Conservation (phyloP, 2,888 invertebrate species). For the Drosophila putrida region DNA sequence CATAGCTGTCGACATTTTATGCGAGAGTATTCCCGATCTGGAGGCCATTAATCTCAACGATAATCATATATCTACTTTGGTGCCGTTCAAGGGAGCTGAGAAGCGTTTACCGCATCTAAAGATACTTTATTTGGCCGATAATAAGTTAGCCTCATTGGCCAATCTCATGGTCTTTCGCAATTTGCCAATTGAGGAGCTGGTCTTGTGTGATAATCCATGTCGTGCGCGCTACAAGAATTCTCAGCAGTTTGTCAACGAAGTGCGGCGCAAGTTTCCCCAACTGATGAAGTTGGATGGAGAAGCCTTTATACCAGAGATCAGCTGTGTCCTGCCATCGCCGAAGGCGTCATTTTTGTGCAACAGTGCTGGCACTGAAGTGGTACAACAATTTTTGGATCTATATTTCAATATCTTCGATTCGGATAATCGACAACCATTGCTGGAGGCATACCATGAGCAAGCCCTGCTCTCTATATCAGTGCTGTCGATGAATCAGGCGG, state of each 20-base stretch:
- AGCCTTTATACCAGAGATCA: constrained; percentile 93
- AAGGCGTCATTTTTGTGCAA: constrained; percentile 88
- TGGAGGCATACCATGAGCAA: constrained; percentile 95
- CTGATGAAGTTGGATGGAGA: constrained; percentile 93
- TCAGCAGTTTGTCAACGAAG: constrained; percentile 89
- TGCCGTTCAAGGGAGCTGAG: constrained; percentile 89
- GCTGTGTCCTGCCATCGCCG: constrained; percentile 88
- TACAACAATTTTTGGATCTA: constrained; percentile 93
- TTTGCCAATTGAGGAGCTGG: constrained; percentile 91
- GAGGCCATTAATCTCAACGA: constrained; percentile 93
- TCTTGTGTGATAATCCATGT: constrained; percentile 87
- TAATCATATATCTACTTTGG: constrained; percentile 90
- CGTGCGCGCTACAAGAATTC: constrained; percentile 49
- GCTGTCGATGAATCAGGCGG: constrained; percentile 86
- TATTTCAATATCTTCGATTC: constrained; percentile 94
- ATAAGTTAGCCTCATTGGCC: constrained; percentile 89
- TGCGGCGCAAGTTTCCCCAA: constrained; percentile 95
- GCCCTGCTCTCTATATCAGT: constrained; percentile 91
- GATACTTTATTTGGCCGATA: constrained; percentile 92
- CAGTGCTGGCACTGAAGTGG: constrained; percentile 74
- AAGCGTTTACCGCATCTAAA: constrained; percentile 90
- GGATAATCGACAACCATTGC: constrained; percentile 90
- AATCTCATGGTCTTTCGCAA: constrained; percentile 87
- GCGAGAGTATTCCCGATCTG: constrained; percentile 93
- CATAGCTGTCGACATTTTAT: constrained; percentile 91